phyloP scores from a whole-genome alignment of 2,888 invertebrate species.

The Kryphioiulus occultus region DNA sequence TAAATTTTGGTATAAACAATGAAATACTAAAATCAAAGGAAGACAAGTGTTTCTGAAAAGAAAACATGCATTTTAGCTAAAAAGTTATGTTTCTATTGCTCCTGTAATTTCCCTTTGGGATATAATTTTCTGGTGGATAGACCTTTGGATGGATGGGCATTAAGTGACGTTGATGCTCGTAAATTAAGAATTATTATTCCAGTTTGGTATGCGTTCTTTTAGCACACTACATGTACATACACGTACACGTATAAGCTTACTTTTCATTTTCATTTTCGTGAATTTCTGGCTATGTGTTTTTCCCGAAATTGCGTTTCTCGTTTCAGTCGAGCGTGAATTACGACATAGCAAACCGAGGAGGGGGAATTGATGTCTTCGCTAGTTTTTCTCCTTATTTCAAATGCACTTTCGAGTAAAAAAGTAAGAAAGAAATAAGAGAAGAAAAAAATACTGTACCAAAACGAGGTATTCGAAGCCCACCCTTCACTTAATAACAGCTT shows the following conservation, averaged over 20 bases:
- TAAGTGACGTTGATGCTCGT: not conserved
- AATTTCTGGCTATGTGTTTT: not conserved
- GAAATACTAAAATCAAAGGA: too few relatives aligned
- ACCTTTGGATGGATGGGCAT: not conserved
- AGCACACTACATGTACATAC: not conserved
- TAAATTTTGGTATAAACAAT: too few relatives aligned
- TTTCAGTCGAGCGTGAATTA: constrained; percentile 11
- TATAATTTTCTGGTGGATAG: not conserved
- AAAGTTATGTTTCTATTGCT: too few relatives aligned
- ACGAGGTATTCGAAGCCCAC: not conserved
- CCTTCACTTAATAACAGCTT: constrained; percentile 26
- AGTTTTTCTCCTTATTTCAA: not conserved
- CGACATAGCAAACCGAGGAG: not conserved
- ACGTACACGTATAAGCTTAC: too few relatives aligned
- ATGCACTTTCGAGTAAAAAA: not conserved
- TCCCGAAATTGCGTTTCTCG: not conserved
- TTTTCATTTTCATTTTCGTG: not conserved
- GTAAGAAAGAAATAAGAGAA: not conserved
- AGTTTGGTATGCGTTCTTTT: not conserved
- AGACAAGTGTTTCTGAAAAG: too few relatives aligned
- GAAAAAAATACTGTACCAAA: not conserved
- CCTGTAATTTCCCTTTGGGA: too few relatives aligned
- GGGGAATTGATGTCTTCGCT: constrained; percentile 26
- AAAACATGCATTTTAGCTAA: too few relatives aligned
- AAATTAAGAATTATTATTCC: constrained; percentile 2